phyloP scores from a whole-genome alignment of 2,888 invertebrate genomes.

The Lepeophtheirus nordmannii region DNA sequence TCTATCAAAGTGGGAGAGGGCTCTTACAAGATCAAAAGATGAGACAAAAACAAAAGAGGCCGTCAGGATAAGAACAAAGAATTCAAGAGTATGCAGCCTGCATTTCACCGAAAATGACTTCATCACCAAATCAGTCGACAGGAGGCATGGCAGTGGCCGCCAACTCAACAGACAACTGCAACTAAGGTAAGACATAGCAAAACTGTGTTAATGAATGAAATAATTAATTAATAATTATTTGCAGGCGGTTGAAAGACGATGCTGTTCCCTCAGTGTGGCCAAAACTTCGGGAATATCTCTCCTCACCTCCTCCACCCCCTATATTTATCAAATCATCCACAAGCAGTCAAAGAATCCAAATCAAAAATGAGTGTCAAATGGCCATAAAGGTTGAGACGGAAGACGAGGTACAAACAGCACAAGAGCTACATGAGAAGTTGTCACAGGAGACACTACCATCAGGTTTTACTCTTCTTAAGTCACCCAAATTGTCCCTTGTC shows the following conservation, averaged over 20 bases:
- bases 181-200: neutral
- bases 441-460: neutral
- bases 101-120: neutral
- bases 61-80: too few relatives aligned
- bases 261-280: constrained; percentile 4
- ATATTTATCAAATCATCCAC: neutral
- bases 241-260: neutral
- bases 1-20: neutral
- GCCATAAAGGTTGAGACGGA: neutral
- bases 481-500: neutral
- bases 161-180: neutral
- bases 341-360: neutral
- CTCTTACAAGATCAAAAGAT: neutral
- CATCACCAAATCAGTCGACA: neutral
- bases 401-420: neutral
- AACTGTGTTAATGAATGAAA: neutral
- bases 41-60: neutral
- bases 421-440: neutral
- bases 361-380: neutral
- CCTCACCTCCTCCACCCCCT: neutral
- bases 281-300: neutral
- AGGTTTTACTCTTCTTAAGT: neutral
- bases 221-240: neutral
- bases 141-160: neutral
- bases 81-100: neutral